Evolutionary conservation across 2,113 vertebrate species (phyloP).

Genomic region (Apistogramma diplotaenia): DNA sequence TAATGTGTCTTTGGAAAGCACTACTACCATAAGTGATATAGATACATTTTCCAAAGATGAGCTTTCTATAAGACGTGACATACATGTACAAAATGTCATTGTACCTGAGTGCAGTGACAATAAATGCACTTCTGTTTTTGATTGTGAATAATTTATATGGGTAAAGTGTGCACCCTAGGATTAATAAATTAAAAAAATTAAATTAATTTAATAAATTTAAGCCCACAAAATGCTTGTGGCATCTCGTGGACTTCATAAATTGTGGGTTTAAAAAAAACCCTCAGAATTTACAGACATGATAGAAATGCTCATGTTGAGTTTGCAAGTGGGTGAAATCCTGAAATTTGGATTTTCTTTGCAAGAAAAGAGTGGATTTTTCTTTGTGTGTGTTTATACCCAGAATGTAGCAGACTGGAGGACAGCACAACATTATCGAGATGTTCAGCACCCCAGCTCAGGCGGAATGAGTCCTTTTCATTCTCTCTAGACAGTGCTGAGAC

Average conservation of each 20-base stretch:
- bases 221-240: not conserved
- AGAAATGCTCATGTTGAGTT: not conserved
- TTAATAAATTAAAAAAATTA: no score
- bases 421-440: constrained; percentile 95
- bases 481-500: constrained; percentile 85
- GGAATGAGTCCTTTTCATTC: constrained; percentile 87
- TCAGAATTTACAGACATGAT: not conserved
- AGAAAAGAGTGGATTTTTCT: not conserved
- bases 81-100: not conserved
- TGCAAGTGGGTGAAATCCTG: not conserved
- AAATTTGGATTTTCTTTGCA: not conserved
- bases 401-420: constrained; percentile 92
- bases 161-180: not conserved
- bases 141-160: not conserved
- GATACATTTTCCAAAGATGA: not conserved
- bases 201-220: no score
- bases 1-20: not conserved
- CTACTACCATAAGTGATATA: not conserved
- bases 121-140: not conserved
- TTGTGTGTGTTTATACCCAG: constrained; percentile 77
- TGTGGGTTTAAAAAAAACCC: rapidly evolving
- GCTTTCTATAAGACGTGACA: not conserved
- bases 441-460: constrained; percentile 93
- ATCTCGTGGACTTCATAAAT: not conserved
- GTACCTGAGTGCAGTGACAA: not conserved